Base-by-base conservation (phyloP, 2,797 vertebrate genomes). In the Notoglanidium macrostoma region DNA sequence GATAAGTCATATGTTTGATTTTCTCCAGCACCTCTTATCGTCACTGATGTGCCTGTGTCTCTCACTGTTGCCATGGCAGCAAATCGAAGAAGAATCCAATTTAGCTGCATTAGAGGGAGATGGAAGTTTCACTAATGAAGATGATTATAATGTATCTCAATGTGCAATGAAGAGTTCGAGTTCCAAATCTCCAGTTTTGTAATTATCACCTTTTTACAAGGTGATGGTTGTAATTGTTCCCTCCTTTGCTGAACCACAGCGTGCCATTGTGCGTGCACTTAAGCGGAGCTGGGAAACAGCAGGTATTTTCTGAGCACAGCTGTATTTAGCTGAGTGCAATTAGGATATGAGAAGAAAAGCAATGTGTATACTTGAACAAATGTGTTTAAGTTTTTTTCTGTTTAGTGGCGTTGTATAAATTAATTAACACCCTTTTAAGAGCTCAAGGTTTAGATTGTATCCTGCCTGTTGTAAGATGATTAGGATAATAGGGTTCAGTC, bases 21-120 rank as follows among this genome's bases (percentile, higher is more conserved):
- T 82, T 83, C 55, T 40, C n/a, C 72, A 63, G 46, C 3, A 15
- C 61, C 63, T 87, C 73, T 91, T 85, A 49, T 21, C 54, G 17
- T 76, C 59, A 54, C 54, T 29, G 79, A 55, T 44, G 73, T 87
- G 76, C 2, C 29, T 79, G 73, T 86, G 29, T 76, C 40, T 83
- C 61, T 86, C 59, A 26, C 29, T 74, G 72, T 90, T 89, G 68
- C 85, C 85, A 84, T 90, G 82, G 89, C 68, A 88, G 79, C 70
- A 54, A 35, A 63, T 80, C 87, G 70, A 59, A 63, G 44, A 84
- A 86, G 85, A 88, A 85, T 78, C 72, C 19, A 35, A 12, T 87
- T 87, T 32, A 44, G 15, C n/a, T 78, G 55, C 21, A 49, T 70
- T 88, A 55, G 46, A 51, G 65, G 74, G 54, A 63, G 19, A 46